Base-by-base conservation (phyloP, 2,888 invertebrate genomes). In the Hanleya hanleyi region DNA sequence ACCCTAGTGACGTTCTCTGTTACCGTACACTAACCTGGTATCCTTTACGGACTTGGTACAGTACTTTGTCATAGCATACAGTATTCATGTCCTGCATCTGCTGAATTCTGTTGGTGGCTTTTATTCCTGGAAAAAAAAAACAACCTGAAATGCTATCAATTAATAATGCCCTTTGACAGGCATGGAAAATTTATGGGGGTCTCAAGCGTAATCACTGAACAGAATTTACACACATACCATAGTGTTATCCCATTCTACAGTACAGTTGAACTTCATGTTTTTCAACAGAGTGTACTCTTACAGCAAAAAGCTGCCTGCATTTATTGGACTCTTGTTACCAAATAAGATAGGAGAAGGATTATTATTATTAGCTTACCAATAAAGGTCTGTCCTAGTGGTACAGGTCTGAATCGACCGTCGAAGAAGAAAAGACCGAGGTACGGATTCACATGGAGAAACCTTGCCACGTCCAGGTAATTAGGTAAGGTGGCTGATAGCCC, bases 401-500 rank as follows among this genome's bases (percentile, higher is more conserved):
- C 99, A 0, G 99, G 99, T 1, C 99, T 81, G 77, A 91, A 91
- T n/a, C 90, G 77, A 0, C 87, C 87, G 82, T 91, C 91, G 89
- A 99, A 99, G 91, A 95, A 98, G 91, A 97, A 99, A 1, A 99
- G 92, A 0, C 98, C 98, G 41, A 85, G 87, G 88, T 95, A 93
- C 0, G 96, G 96, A 91, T 98, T 98, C 0, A 99, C 99, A 22
- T 96, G 92, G 15, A 99, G 92, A 90, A 99, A 99, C 80, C 93
- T 92, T 1, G 99, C 97, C 35, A 99, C 98, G 91, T 99, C 99
- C 3, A 96, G 91, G 90, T 99, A 99, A 91, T 99, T 99, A 0
- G 99, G 99, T 77, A 99, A 91, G 0, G 99, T 99, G 12, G 99
- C 99, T 0, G 99, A 98, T 49, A 99, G 91, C 0, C 98, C 99